These are phyloP conservation scores for Atethmia centrago DNA, from an alignment of 2,888 invertebrate genomes.

Conservation along the genomic window DNA sequence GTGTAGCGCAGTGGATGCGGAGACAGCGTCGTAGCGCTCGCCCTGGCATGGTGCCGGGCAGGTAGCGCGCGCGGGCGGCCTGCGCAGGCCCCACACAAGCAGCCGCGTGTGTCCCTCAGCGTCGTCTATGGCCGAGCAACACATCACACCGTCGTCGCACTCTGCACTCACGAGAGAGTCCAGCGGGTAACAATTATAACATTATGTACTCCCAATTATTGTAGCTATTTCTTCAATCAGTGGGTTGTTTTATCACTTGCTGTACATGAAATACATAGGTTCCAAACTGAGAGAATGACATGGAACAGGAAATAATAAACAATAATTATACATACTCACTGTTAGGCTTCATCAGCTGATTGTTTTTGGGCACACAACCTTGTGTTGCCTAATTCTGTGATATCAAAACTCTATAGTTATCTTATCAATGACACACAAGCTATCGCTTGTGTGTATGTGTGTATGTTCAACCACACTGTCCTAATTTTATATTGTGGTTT, in stretches of 20 bases:
- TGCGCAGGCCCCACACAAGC: constrained; percentile 90
- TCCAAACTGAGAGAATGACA: background rate
- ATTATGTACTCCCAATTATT: background rate
- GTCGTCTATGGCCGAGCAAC: constrained; percentile 98
- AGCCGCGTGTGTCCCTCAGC: constrained; percentile 93
- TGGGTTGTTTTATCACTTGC: background rate
- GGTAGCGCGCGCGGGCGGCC: constrained; percentile 91
- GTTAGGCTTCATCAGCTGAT: constrained; percentile 46
- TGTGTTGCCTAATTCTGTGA: constrained; percentile 35
- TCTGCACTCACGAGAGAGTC: constrained; percentile 93
- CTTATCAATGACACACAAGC: constrained; percentile 50
- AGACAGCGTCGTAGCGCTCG: constrained; percentile 83
- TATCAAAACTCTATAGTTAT: constrained; percentile 39
- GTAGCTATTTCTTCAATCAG: background rate
- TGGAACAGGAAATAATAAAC: constrained; percentile 9
- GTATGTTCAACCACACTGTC: constrained; percentile 32
- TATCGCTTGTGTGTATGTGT: too few species aligned
- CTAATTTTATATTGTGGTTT: constrained; percentile 39
- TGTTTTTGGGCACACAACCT: constrained; percentile 38
- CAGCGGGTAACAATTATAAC: constrained; percentile 82
- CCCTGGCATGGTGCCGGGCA: constrained; percentile 90
- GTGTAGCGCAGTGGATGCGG: constrained; percentile 82
- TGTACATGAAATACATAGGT: background rate
- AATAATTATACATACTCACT: background rate
- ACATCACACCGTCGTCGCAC: constrained; percentile 94